Evolutionary conservation across 2,113 vertebrate species (phyloP).

Genomic region (Podocnemis expansa): DNA sequence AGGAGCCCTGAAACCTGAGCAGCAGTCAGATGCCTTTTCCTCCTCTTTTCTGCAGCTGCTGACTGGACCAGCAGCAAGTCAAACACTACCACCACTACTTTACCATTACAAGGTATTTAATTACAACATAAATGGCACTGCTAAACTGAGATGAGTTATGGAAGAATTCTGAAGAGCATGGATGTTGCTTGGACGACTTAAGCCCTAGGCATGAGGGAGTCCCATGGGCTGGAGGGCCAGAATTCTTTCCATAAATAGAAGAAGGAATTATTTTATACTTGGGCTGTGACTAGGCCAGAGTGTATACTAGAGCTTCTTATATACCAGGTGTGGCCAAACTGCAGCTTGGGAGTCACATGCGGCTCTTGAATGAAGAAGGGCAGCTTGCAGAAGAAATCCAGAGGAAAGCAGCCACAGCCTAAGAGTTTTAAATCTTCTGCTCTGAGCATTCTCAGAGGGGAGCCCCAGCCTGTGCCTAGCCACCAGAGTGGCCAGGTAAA

Average conservation of each 20-base stretch:
- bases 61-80: background rate
- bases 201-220: background rate
- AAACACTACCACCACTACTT: background rate
- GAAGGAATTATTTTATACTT: background rate
- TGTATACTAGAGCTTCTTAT: background rate
- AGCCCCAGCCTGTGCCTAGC: no score
- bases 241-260: background rate
- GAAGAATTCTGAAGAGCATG: background rate
- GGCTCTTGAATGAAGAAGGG: no score
- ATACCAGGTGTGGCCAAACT: no score
- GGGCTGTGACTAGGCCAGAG: background rate
- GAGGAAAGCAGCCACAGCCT: no score
- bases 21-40: background rate
- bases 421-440: no score
- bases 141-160: background rate
- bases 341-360: no score
- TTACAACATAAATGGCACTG: background rate
- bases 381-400: no score
- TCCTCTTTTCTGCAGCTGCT: background rate
- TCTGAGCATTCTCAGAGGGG: no score
- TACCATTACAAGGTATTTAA: background rate
- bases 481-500: no score
- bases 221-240: background rate
- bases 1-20: background rate
- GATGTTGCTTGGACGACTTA: background rate